phyloP scores from a whole-genome alignment of 2,113 vertebrate species.

The Dromiciops gliroides region DNA sequence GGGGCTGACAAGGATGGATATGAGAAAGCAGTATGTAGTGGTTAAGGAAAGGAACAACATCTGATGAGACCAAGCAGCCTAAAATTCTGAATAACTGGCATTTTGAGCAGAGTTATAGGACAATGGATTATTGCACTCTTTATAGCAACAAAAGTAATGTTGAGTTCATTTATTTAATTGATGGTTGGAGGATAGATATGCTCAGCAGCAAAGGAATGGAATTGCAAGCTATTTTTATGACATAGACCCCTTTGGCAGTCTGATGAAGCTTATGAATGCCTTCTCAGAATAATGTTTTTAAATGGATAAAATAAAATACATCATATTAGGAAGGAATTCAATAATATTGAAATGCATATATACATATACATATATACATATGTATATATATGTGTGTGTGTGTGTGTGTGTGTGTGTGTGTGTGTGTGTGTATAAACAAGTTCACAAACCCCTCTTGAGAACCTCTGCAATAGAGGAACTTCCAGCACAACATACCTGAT shows the following conservation, averaged over 20 bases:
- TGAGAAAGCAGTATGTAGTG: background rate
- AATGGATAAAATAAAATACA: background rate
- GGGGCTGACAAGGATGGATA: background rate
- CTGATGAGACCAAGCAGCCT: background rate
- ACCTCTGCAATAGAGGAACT: background rate
- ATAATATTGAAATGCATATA: background rate
- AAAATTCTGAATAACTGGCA: background rate
- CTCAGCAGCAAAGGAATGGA: background rate
- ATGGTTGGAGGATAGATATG: background rate
- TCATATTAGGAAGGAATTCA: background rate
- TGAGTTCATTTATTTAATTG: background rate
- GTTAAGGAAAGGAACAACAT: background rate
- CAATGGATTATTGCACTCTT: background rate
- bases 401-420: too few species aligned
- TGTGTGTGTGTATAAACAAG: background rate
- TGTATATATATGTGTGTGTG: too few species aligned
- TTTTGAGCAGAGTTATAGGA: background rate
- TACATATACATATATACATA: too few species aligned
- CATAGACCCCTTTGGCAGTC: background rate
- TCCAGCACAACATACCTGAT: background rate
- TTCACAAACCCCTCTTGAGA: background rate
- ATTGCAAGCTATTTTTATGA: background rate
- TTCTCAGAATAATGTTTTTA: background rate
- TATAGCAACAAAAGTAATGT: background rate
- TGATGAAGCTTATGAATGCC: background rate